A percentile compares a stretch with the other conserved stretches of the same genome.
phyloP scores from a whole-genome alignment of 2,888 invertebrate genomes.

The Chrysolina haemoptera region DNA sequence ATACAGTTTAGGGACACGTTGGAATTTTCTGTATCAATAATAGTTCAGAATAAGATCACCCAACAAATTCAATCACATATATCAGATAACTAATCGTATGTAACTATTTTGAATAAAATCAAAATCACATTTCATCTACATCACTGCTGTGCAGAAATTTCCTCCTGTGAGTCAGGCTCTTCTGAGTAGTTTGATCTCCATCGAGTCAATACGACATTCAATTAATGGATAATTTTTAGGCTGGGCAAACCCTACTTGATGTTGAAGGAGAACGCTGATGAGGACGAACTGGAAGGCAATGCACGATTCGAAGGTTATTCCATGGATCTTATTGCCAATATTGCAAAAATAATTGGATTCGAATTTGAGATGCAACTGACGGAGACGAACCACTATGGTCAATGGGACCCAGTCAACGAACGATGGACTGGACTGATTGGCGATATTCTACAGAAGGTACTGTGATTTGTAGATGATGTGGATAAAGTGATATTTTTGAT shows the following conservation, averaged over 20 bases:
- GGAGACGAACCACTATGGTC: conserved; percentile 77
- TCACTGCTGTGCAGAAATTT: no score
- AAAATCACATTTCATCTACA: no score
- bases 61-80: no score
- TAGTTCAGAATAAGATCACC: no score
- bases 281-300: conserved; percentile 78
- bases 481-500: no score
- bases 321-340: conserved; percentile 82
- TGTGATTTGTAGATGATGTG: not conserved
- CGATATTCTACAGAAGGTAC: conserved; percentile 80
- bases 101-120: no score
- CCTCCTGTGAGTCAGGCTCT: no score
- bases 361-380: conserved; percentile 75
- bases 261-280: conserved; percentile 71
- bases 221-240: conserved; percentile 62
- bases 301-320: conserved; percentile 90
- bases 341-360: conserved; percentile 55
- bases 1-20: no score
- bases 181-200: no score
- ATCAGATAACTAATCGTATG: no score
- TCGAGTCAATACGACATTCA: no score
- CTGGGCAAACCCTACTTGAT: conserved; percentile 83
- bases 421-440: conserved; percentile 86
- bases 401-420: conserved; percentile 77
- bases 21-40: no score